A percentile compares a stretch with the other conserved stretches of the same genome.
Evolutionary conservation across 2,797 vertebrate species (phyloP).

Genomic region (Hyperoplus immaculatus): DNA sequence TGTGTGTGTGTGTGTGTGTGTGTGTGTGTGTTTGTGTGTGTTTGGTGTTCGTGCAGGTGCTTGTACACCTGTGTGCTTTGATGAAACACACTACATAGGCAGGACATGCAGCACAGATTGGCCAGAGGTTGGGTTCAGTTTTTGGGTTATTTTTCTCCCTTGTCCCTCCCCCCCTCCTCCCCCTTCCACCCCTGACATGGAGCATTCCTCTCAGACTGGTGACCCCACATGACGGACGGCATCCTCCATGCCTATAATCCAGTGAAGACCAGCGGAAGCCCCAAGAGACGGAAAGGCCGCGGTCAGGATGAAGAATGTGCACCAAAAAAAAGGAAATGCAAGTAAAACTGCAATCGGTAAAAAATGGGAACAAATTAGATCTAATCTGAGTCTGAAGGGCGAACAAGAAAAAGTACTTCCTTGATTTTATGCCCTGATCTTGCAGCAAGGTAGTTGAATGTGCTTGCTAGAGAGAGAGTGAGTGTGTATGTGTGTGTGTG

Average conservation of each 20-base stretch:
- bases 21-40: too few relatives aligned
- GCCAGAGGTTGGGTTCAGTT: conserved; percentile 29
- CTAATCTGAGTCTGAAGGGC: not conserved
- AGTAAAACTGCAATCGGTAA: conserved; percentile 11
- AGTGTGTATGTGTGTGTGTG: too few relatives aligned
- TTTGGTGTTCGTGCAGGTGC: conserved; percentile 19
- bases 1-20: not conserved
- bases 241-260: conserved; percentile 76
- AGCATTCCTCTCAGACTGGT: conserved; percentile 74
- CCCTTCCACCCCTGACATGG: conserved; percentile 64
- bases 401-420: not conserved
- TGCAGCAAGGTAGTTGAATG: not conserved
- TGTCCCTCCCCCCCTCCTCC: conserved; percentile 39
- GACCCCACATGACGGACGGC: conserved; percentile 76
- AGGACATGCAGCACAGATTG: conserved; percentile 13
- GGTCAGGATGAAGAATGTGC: conserved; percentile 60
- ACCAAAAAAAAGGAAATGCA: not conserved
- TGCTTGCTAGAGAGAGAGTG: not conserved
- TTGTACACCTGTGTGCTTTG: conserved; percentile 37
- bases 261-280: conserved; percentile 40
- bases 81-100: conserved; percentile 26
- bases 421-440: not conserved
- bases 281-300: conserved; percentile 23
- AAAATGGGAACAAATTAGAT: not conserved
- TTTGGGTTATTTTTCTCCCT: conserved; percentile 57